Evolutionary conservation across 2,797 vertebrate species (phyloP).

Genomic region (Babyrousa celebensis): DNA sequence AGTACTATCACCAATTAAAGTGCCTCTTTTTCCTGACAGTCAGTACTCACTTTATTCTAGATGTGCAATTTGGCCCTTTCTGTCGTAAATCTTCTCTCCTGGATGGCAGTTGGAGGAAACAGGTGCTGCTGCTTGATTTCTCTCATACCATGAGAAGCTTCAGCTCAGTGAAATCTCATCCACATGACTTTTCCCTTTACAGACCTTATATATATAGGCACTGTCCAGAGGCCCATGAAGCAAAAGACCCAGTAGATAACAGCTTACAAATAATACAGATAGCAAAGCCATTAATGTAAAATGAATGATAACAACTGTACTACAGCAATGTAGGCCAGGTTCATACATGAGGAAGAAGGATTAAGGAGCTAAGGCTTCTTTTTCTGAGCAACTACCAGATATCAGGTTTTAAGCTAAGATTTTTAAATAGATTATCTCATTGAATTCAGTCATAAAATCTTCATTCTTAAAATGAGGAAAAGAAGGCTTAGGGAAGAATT

Average conservation of each 20-base stretch:
- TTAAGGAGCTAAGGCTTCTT: neutral
- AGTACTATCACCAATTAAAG: conserved; percentile 61
- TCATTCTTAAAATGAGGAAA: neutral
- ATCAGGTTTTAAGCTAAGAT: neutral
- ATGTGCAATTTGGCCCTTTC: conserved; percentile 59
- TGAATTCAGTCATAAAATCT: conserved; percentile 42
- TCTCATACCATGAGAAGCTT: neutral
- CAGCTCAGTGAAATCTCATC: neutral
- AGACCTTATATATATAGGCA: neutral
- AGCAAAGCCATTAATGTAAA: neutral
- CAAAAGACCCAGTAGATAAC: neutral
- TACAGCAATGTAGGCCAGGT: neutral
- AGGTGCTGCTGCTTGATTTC: neutral
- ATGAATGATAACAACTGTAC: neutral
- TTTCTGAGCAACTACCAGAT: neutral
- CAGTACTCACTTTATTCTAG: conserved; percentile 45
- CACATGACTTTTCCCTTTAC: neutral
- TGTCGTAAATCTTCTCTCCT: conserved; percentile 59
- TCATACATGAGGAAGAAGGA: neutral
- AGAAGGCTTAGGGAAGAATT: neutral
- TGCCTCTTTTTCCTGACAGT: conserved; percentile 45
- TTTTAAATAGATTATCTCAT: neutral
- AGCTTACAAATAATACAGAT: neutral
- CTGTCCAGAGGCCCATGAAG: neutral
- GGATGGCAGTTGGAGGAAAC: neutral